Evolutionary conservation across 2,113 vertebrate species (phyloP).

Genomic region (Desmodus rotundus): DNA sequence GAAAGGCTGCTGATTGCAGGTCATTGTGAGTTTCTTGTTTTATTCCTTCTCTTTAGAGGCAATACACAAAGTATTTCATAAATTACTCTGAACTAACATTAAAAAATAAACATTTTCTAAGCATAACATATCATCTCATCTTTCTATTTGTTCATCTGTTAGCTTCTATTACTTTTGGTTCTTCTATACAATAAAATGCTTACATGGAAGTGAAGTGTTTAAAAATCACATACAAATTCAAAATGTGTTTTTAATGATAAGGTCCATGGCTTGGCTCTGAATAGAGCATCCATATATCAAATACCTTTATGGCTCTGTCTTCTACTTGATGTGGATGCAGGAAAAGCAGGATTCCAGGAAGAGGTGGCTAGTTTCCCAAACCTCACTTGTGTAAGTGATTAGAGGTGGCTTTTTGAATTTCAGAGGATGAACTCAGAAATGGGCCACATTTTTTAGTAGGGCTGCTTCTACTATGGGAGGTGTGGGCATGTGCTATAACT

Average conservation of each 20-base stretch:
- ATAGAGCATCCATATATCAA: conserved; percentile 89
- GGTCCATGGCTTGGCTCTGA: conserved; percentile 78
- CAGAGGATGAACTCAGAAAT: conserved; percentile 86
- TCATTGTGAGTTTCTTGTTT: neutral
- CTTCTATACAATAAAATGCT: neutral
- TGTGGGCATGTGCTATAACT: neutral
- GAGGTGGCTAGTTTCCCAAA: conserved; percentile 86
- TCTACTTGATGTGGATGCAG: conserved; percentile 87
- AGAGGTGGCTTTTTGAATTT: conserved; percentile 89
- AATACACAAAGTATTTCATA: conserved; percentile 5
- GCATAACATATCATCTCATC: neutral
- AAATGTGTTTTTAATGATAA: conserved; percentile 84
- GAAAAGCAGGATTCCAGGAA: conserved; percentile 89
- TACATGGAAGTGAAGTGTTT: conserved; percentile 45
- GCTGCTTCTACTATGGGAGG: conserved; percentile 61
- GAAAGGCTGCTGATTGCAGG: neutral
- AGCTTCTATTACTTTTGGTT: conserved; percentile 8
- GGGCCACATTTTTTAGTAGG: conserved; percentile 81
- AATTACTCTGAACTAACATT: conserved; percentile 52
- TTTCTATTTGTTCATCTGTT: neutral
- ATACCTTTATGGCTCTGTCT: conserved; percentile 83
- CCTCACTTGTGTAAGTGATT: conserved; percentile 86
- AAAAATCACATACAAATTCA: conserved; percentile 56
- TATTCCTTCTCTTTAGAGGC: neutral
- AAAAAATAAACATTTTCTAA: conserved; percentile 57